These are phyloP conservation scores for Mythimna lalbum DNA, from an alignment of 2,888 invertebrate species.

Conservation along the genomic window DNA sequence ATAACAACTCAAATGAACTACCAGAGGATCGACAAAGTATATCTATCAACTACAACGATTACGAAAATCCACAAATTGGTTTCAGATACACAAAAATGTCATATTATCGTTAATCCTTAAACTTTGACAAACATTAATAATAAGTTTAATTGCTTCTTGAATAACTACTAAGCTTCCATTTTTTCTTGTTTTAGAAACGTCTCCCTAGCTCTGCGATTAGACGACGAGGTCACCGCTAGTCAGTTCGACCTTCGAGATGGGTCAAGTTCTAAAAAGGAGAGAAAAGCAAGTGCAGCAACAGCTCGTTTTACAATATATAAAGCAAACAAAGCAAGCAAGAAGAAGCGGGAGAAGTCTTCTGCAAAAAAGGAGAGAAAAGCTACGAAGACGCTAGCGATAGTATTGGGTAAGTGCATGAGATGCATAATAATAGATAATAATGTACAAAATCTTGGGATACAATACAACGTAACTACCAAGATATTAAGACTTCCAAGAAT, in stretches of 20 bases:
- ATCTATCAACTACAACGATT: neutral
- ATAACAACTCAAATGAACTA: too few relatives aligned
- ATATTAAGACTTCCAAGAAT: too few relatives aligned
- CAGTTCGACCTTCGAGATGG: slow-evolving; percentile 84
- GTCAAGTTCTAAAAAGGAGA: slow-evolving; percentile 92
- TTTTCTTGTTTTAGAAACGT: slow-evolving; percentile 88
- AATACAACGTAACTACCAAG: too few relatives aligned
- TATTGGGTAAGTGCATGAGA: slow-evolving; percentile 94
- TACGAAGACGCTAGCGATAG: slow-evolving; percentile 99
- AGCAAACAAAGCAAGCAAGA: slow-evolving; percentile 98
- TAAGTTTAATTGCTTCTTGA: neutral
- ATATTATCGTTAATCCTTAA: neutral
- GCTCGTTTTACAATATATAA: slow-evolving; percentile 97
- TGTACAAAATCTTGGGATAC: neutral
- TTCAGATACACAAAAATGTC: neutral
- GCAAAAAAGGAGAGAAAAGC: slow-evolving; percentile 99
- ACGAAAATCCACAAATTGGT: neutral
- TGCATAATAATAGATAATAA: neutral
- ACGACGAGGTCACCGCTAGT: slow-evolving; percentile 83
- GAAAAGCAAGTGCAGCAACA: slow-evolving; percentile 92
- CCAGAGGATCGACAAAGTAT: too few relatives aligned
- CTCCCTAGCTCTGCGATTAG: slow-evolving; percentile 87
- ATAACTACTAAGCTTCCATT: neutral
- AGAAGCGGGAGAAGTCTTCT: slow-evolving; percentile 98
- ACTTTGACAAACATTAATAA: neutral